Evolutionary conservation across 2,113 vertebrate species (phyloP).

Genomic region (Laticauda laticaudata): DNA sequence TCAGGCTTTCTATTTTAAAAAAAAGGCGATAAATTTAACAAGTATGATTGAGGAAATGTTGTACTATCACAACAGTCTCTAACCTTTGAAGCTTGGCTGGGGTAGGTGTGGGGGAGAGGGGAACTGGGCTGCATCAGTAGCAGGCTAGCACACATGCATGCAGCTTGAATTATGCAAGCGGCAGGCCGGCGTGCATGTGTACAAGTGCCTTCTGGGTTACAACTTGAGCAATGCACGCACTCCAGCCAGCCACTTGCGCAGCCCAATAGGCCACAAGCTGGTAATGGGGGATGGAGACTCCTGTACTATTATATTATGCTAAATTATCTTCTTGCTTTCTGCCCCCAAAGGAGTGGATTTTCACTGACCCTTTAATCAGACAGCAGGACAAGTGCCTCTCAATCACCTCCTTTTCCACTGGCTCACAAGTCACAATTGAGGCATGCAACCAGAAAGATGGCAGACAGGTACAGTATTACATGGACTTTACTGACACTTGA

Average conservation of each 20-base stretch:
- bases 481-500: background rate
- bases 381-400: constrained; percentile 93
- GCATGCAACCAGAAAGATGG: constrained; percentile 86
- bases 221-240: background rate
- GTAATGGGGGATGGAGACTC: background rate
- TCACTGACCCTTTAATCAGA: constrained; percentile 87
- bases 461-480: constrained; percentile 80
- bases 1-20: background rate
- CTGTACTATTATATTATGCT: constrained; percentile 4
- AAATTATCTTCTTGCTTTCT: constrained; percentile 19
- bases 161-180: background rate
- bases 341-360: constrained; percentile 84
- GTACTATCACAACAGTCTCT: background rate
- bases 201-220: background rate
- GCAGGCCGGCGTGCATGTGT: rapidly evolving
- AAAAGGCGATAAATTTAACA: background rate
- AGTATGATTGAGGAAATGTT: background rate
- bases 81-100: background rate
- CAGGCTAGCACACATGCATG: rapidly evolving
- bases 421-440: constrained; percentile 87
- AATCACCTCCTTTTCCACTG: constrained; percentile 81
- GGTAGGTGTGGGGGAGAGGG: background rate
- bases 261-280: background rate
- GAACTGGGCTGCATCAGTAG: background rate
- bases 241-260: background rate